Evolutionary conservation across 1,140 invertebrate species (phyloP).

Genomic region (Drosophila arizonae): DNA sequence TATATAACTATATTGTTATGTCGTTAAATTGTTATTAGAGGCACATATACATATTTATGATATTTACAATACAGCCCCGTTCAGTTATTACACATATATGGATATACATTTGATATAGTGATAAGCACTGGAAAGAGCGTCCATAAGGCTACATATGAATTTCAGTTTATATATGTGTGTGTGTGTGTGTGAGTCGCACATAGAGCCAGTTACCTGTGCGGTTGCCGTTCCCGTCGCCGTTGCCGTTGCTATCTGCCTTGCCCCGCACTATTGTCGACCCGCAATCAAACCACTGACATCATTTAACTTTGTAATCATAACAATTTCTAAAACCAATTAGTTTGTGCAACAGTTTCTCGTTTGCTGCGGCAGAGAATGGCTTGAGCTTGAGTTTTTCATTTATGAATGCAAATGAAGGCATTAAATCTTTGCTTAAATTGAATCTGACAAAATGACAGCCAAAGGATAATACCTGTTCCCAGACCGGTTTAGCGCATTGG

Average conservation of each 20-base stretch:
- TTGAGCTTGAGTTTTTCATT: conserved; percentile 69
- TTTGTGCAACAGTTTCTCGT: conserved; percentile 32
- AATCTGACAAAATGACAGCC: conserved; percentile 67
- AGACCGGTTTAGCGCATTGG: conserved; percentile 46
- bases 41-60: too few relatives aligned
- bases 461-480: conserved; percentile 64
- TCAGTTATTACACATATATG: too few relatives aligned
- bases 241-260: conserved; percentile 30
- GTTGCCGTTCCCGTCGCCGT: conserved; percentile 1
- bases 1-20: too few relatives aligned
- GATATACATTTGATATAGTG: too few relatives aligned
- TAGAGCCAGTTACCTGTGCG: neutral
- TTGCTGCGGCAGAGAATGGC: conserved; percentile 48
- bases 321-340: conserved; percentile 79
- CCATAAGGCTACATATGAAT: too few relatives aligned
- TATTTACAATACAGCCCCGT: too few relatives aligned
- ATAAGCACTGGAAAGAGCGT: too few relatives aligned
- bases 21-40: too few relatives aligned
- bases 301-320: conserved; percentile 79
- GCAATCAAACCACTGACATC: conserved; percentile 76
- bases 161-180: too few relatives aligned
- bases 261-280: conserved; percentile 45
- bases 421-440: conserved; percentile 75
- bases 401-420: conserved; percentile 78
- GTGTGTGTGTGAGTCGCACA: too few relatives aligned